These are phyloP conservation scores for Bombus difficillimus DNA, from an alignment of 1,140 invertebrate species.

Conservation along the genomic window DNA sequence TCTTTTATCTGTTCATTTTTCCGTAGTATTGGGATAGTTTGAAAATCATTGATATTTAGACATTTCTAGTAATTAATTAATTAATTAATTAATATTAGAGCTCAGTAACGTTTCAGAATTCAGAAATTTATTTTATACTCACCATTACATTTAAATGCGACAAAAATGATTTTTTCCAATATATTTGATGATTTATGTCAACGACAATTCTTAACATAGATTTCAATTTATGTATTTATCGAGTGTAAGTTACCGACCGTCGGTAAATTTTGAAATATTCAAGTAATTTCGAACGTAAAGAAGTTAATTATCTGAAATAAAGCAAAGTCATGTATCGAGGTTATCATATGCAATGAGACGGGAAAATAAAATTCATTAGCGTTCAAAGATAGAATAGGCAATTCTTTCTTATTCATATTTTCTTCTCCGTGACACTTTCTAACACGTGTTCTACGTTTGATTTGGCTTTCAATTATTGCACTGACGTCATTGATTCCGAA, in stretches of 20 bases:
- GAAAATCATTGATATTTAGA: not conserved
- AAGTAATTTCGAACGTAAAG: not conserved
- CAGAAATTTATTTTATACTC: not conserved
- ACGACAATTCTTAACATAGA: not conserved
- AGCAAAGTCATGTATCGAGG: not conserved
- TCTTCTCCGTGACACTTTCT: not conserved
- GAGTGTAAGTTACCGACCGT: not conserved
- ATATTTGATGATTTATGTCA: too few relatives aligned
- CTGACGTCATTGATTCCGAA: constrained; percentile 11
- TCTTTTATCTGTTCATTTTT: not conserved
- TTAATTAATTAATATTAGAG: constrained; percentile 53
- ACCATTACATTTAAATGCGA: too few relatives aligned
- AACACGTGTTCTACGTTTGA: constrained; percentile 1
- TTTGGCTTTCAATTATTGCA: constrained; percentile 12
- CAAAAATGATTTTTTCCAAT: not conserved
- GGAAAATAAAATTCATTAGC: not conserved
- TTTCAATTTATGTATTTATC: not conserved
- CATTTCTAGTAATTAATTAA: too few relatives aligned
- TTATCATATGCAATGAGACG: not conserved
- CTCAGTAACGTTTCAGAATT: constrained; percentile 19
- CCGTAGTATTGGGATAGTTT: not conserved
- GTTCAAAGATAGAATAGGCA: not conserved
- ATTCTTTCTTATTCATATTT: not conserved
- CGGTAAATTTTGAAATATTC: not conserved
- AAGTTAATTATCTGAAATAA: not conserved